Evolutionary conservation across 37 sponge, comb jelly and placozoan species (phyloP).

Genomic region (Petrosia ficiformis): DNA sequence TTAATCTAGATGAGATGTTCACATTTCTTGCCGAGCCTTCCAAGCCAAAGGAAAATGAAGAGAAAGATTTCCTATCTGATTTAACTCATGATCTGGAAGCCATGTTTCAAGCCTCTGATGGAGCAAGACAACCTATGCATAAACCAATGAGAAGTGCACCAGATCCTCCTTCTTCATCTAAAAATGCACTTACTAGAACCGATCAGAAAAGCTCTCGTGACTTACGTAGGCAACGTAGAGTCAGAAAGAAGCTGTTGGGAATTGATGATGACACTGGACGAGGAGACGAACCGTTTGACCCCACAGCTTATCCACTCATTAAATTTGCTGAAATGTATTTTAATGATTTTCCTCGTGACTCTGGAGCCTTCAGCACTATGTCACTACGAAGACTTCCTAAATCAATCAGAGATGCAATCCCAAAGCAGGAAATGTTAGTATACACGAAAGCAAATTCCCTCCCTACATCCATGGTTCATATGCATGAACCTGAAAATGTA

Average conservation of each 20-base stretch:
- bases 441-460: slow-evolving; percentile 65
- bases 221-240: slow-evolving; percentile 76
- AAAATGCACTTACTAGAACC: neutral
- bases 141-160: slow-evolving; percentile 54
- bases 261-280: slow-evolving; percentile 65
- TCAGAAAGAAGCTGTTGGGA: slow-evolving; percentile 82
- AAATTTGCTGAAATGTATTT: slow-evolving; percentile 92
- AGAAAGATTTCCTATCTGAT: slow-evolving; percentile 41
- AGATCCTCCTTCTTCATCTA: slow-evolving; percentile 15
- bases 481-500: slow-evolving; percentile 96
- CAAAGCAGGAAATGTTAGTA: slow-evolving; percentile 82
- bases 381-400: slow-evolving; percentile 47
- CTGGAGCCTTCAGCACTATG: slow-evolving; percentile 72
- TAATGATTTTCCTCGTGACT: slow-evolving; percentile 88
- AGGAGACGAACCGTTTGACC: slow-evolving; percentile 67
- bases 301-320: slow-evolving; percentile 69
- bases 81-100: slow-evolving; percentile 66
- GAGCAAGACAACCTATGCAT: slow-evolving; percentile 27
- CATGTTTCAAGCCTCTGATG: slow-evolving; percentile 60
- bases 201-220: slow-evolving; percentile 41
- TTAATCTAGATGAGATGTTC: slow-evolving; percentile 88
- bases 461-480: slow-evolving; percentile 91
- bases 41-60: slow-evolving; percentile 41
- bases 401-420: slow-evolving; percentile 62
- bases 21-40: slow-evolving; percentile 58